phyloP scores from a whole-genome alignment of 2,113 vertebrate genomes.

The Glareola pratincola region DNA sequence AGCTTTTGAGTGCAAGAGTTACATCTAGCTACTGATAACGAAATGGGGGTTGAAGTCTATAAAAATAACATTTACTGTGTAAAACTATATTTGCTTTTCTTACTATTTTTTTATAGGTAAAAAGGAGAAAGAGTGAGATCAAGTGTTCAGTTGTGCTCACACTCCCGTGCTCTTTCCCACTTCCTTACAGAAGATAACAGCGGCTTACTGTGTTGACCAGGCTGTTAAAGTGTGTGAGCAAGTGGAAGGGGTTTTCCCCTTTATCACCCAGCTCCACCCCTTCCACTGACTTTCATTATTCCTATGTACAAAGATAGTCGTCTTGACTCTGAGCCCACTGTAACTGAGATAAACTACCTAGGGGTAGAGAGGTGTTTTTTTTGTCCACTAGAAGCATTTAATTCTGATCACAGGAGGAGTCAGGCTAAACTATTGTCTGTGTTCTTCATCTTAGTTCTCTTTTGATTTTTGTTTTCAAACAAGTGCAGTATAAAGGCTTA shows the following conservation, averaged over 20 bases:
- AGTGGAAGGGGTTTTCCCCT: not conserved
- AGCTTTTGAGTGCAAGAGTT: not conserved
- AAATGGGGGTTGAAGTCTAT: not conserved
- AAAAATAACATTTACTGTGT: not conserved
- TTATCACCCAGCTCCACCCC: not conserved
- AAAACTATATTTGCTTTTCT: not conserved
- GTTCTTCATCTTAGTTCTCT: not conserved
- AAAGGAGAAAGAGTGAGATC: not conserved
- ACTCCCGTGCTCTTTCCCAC: not conserved
- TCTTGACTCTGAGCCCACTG: not conserved
- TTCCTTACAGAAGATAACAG: not conserved
- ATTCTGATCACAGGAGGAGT: not conserved
- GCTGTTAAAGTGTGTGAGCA: not conserved
- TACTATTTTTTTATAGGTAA: not conserved
- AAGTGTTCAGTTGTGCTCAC: not conserved
- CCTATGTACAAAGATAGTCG: fast-evolving
- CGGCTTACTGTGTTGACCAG: not conserved
- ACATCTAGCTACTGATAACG: not conserved
- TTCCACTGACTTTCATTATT: not conserved
- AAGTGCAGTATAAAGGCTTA: not conserved
- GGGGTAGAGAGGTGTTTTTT: not conserved
- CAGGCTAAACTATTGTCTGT: not conserved
- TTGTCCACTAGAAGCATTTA: not conserved
- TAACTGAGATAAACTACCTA: not conserved
- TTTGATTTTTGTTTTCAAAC: not conserved